These are phyloP conservation scores for Unio pictorum DNA, from an alignment of 2,888 invertebrate genomes.

Conservation along the genomic window DNA sequence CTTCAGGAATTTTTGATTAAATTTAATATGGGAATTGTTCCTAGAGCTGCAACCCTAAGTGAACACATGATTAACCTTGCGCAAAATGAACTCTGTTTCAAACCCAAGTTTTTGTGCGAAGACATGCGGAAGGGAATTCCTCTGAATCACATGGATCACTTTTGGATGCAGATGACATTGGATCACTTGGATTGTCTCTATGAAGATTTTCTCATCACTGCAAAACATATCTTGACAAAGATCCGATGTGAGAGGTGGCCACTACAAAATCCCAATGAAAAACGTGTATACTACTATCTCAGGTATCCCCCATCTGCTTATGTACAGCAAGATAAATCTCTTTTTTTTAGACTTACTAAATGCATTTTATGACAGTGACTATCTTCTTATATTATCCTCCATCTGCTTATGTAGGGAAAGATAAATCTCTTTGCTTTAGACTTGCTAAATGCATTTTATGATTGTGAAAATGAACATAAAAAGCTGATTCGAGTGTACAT, in stretches of 20 bases:
- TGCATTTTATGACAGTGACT: too few relatives aligned
- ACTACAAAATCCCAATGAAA: neutral
- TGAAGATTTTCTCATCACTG: neutral
- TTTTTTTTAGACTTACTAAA: too few relatives aligned
- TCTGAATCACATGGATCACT: neutral
- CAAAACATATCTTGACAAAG: constrained; percentile 1
- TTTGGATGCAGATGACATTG: constrained; percentile 7
- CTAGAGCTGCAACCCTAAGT: neutral
- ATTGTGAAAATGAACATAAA: too few relatives aligned
- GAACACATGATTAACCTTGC: constrained; percentile 1
- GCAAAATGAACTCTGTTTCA: constrained; percentile 5
- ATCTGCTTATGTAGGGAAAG: too few relatives aligned
- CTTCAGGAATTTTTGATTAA: constrained; percentile 2
- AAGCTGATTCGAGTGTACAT: too few relatives aligned
- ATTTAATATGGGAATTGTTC: constrained; percentile 3
- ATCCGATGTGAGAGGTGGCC: neutral
- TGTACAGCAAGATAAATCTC: too few relatives aligned
- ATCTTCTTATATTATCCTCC: too few relatives aligned
- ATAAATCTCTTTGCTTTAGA: too few relatives aligned
- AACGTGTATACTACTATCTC: too few relatives aligned
- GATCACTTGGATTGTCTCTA: constrained; percentile 2
- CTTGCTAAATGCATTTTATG: too few relatives aligned
- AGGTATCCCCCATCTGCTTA: too few relatives aligned
- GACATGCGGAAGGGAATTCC: constrained; percentile 5
- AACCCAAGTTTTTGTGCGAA: constrained; percentile 3